Evolutionary conservation across 2,888 invertebrate genomes (phyloP).

Genomic region (Ormyrus pomaceus): DNA sequence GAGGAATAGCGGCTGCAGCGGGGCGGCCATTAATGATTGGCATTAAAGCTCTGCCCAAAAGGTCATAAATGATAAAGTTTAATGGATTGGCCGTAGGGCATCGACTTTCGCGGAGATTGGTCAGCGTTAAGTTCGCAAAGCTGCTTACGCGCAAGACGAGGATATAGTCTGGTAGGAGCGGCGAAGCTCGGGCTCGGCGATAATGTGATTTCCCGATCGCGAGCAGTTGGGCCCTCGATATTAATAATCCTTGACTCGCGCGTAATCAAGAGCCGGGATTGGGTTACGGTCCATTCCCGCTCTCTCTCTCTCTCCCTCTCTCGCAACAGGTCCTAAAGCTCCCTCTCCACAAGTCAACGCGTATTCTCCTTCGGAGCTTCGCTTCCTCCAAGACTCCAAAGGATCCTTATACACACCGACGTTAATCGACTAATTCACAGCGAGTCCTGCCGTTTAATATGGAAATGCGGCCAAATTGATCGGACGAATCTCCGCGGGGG

Average conservation of each 20-base stretch:
- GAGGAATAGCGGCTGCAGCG: too few relatives aligned
- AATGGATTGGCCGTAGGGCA: slow-evolving; percentile 36
- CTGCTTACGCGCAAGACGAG: slow-evolving; percentile 40
- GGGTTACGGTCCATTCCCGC: slow-evolving; percentile 51
- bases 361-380: slow-evolving; percentile 24
- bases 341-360: slow-evolving; percentile 36
- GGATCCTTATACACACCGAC: background rate
- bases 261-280: slow-evolving; percentile 52
- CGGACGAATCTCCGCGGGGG: background rate
- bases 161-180: slow-evolving; percentile 21
- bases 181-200: slow-evolving; percentile 40
- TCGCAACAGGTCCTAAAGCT: slow-evolving; percentile 52
- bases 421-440: background rate
- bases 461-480: slow-evolving; percentile 14
- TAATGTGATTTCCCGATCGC: slow-evolving; percentile 54
- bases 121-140: slow-evolving; percentile 47
- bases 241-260: slow-evolving; percentile 54
- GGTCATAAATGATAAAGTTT: slow-evolving; percentile 51
- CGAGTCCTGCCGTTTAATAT: background rate
- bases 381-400: slow-evolving; percentile 6
- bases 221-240: slow-evolving; percentile 31
- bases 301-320: background rate
- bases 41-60: slow-evolving; percentile 31
- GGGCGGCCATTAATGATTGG: slow-evolving; percentile 23
- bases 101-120: slow-evolving; percentile 15